Evolutionary conservation across 2,888 invertebrate genomes (phyloP).

Genomic region (Neelides folsomi): DNA sequence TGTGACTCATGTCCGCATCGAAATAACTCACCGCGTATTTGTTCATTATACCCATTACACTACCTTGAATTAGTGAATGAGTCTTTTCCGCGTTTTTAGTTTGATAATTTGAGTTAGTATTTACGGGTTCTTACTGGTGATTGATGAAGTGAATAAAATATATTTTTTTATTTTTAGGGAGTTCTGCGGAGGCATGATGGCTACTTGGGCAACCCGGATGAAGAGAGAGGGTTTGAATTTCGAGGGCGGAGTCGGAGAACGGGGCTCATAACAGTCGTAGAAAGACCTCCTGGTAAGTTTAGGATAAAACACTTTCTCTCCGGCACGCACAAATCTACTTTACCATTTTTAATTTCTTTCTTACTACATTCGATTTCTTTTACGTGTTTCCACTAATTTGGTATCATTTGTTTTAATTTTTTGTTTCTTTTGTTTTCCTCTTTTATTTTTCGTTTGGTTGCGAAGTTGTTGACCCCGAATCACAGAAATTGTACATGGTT

Average conservation of each 20-base stretch:
- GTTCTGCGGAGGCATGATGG: slow-evolving; percentile 29
- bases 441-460: slow-evolving; percentile 10
- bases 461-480: slow-evolving; percentile 31
- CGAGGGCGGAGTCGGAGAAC: slow-evolving; percentile 46
- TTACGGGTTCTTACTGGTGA: background rate
- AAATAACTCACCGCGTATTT: background rate
- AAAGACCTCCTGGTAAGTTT: slow-evolving; percentile 63
- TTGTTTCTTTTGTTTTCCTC: slow-evolving; percentile 16
- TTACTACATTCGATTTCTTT: slow-evolving; percentile 18
- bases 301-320: background rate
- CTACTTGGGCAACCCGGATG: slow-evolving; percentile 28
- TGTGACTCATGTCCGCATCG: background rate
- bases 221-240: slow-evolving; percentile 23
- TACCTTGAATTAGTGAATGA: no score
- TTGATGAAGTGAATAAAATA: slow-evolving; percentile 1
- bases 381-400: slow-evolving; percentile 20
- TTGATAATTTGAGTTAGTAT: no score
- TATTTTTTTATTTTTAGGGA: slow-evolving; percentile 19
- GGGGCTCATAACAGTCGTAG: slow-evolving; percentile 72
- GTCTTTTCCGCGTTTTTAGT: no score
- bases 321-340: slow-evolving; percentile 12
- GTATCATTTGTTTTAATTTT: slow-evolving; percentile 8
- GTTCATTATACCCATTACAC: no score
- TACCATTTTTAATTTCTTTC: slow-evolving; percentile 14
- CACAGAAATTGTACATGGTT: slow-evolving; percentile 28